phyloP scores from a whole-genome alignment of 2,113 vertebrate genomes.

The Chaetops frenatus region DNA sequence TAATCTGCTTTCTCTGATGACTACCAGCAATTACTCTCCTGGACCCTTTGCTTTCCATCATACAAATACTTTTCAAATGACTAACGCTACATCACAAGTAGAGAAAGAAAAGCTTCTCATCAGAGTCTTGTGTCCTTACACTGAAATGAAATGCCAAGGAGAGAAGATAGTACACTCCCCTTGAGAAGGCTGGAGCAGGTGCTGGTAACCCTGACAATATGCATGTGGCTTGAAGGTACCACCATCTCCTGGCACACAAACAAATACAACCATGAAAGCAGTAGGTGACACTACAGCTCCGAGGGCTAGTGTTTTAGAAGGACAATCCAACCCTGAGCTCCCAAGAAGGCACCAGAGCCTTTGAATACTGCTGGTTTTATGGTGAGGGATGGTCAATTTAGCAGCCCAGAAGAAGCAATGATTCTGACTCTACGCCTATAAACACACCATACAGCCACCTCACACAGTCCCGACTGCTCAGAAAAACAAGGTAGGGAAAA shows the following conservation, averaged over 20 bases:
- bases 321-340: background rate
- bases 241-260: background rate
- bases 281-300: background rate
- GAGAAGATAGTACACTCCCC: background rate
- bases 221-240: background rate
- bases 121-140: background rate
- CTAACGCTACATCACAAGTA: background rate
- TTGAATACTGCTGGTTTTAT: background rate
- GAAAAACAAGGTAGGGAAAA: background rate
- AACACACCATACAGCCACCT: background rate
- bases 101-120: background rate
- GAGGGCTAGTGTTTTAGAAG: background rate
- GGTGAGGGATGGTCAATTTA: background rate
- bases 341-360: background rate
- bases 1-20: background rate
- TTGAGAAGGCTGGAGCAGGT: background rate
- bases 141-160: background rate
- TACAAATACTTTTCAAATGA: background rate
- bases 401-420: background rate
- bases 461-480: background rate
- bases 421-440: fast-evolving
- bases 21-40: background rate
- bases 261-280: background rate
- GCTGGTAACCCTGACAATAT: fast-evolving
- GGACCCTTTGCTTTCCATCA: background rate